phyloP scores from a whole-genome alignment of 2,113 vertebrate genomes.

The Eubucco bourcierii region DNA sequence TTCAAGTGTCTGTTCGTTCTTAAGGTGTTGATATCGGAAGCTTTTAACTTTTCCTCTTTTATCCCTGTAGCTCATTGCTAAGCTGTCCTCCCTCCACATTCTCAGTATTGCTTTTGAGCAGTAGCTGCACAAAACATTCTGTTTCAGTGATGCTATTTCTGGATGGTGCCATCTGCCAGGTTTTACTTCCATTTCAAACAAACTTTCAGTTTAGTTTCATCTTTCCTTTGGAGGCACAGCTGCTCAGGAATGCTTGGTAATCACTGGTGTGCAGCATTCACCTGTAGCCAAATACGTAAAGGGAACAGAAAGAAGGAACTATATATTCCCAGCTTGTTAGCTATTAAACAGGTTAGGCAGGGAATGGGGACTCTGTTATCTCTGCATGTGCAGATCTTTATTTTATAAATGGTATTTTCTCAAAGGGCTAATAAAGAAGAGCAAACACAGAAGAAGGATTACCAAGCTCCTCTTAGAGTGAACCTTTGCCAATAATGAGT shows the following conservation, averaged over 20 bases:
- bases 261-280: conserved; percentile 34
- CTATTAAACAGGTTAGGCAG: conserved; percentile 80
- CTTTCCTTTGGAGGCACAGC: conserved; percentile 40
- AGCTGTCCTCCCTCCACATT: neutral
- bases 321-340: conserved; percentile 77
- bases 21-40: neutral
- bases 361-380: conserved; percentile 85
- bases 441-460: conserved; percentile 81
- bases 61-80: neutral
- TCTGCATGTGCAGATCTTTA: conserved; percentile 87
- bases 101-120: neutral
- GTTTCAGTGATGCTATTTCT: conserved; percentile 40
- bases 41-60: neutral
- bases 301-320: conserved; percentile 1
- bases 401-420: conserved; percentile 86
- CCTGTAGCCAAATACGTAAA: conserved; percentile 24
- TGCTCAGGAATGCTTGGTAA: conserved; percentile 45
- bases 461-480: conserved; percentile 79
- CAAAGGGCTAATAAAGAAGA: conserved; percentile 88
- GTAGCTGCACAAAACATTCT: neutral
- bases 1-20: neutral
- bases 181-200: conserved; percentile 50
- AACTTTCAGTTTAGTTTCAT: conserved; percentile 43
- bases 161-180: conserved; percentile 32
- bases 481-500: conserved; percentile 91